Conservation (phyloP, 2,888 invertebrate species). For the Ctena decussata region DNA sequence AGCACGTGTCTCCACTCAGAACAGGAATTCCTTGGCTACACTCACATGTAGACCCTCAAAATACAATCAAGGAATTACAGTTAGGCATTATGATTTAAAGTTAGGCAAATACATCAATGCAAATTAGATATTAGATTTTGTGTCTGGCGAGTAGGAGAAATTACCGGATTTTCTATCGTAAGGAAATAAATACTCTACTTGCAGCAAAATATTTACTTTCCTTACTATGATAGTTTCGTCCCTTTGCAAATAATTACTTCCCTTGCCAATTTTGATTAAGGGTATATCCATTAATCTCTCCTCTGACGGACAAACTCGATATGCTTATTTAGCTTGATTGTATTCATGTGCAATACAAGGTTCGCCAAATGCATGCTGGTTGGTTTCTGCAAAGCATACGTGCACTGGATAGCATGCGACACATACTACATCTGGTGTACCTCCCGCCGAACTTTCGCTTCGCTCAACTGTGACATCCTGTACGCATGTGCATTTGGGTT, state of each 20-base stretch:
- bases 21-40: constrained; percentile 6
- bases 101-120: too few species aligned
- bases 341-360: neutral
- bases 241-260: too few species aligned
- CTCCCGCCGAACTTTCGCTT: constrained; percentile 43
- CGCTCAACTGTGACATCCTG: constrained; percentile 59
- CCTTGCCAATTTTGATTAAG: too few species aligned
- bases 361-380: constrained; percentile 7
- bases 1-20: neutral
- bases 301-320: too few species aligned
- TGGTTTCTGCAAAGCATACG: neutral
- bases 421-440: constrained; percentile 13
- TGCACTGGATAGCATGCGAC: constrained; percentile 6
- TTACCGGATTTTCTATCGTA: too few species aligned
- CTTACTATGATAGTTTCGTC: too few species aligned
- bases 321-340: too few species aligned
- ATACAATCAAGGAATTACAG: neutral
- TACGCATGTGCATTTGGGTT: constrained; percentile 61
- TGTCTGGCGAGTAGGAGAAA: too few species aligned
- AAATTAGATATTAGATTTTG: too few species aligned
- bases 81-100: neutral
- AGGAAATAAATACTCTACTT: too few species aligned
- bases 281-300: too few species aligned
- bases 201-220: too few species aligned
- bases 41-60: constrained; percentile 9